These are phyloP conservation scores for Clistopyga incitator DNA, from an alignment of 2,888 invertebrate genomes.

Conservation along the genomic window DNA sequence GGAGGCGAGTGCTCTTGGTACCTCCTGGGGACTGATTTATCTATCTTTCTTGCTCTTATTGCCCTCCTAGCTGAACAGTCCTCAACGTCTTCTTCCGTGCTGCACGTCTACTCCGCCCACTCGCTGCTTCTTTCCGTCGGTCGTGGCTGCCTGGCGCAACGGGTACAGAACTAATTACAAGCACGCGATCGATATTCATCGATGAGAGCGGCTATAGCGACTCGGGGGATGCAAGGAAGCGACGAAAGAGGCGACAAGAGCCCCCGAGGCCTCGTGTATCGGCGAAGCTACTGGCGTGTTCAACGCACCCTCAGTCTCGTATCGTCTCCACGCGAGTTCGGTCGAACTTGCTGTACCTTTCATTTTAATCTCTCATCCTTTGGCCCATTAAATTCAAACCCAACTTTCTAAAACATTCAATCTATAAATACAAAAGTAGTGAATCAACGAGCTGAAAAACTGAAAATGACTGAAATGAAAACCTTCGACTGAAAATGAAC, in stretches of 20 bases:
- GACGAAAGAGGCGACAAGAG: background rate
- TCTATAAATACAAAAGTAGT: no score
- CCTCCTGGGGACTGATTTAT: constrained; percentile 49
- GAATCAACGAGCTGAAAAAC: no score
- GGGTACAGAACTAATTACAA: constrained; percentile 74
- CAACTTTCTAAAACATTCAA: no score
- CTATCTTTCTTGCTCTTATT: constrained; percentile 21
- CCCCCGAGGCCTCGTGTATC: constrained; percentile 2
- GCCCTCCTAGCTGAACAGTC: constrained; percentile 17
- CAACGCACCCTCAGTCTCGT: constrained; percentile 8
- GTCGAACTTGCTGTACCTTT: constrained; percentile 22
- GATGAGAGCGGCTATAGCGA: constrained; percentile 71
- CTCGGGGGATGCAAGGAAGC: constrained; percentile 36
- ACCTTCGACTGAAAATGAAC: background rate
- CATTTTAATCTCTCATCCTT: background rate
- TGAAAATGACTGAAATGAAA: no score
- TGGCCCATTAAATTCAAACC: background rate
- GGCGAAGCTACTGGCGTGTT: background rate
- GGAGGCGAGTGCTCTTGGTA: constrained; percentile 58
- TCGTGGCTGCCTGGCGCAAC: constrained; percentile 60
- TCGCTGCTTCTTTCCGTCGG: constrained; percentile 23
- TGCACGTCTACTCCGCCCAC: constrained; percentile 36
- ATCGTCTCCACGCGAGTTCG: constrained; percentile 20
- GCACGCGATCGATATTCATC: constrained; percentile 79
- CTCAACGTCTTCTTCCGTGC: constrained; percentile 22